Percentiles rank a stretch among this genome's conserved stretches.
These are phyloP conservation scores for Drosophila merina DNA, from an alignment of 2,888 invertebrate species.

Conservation along the genomic window DNA sequence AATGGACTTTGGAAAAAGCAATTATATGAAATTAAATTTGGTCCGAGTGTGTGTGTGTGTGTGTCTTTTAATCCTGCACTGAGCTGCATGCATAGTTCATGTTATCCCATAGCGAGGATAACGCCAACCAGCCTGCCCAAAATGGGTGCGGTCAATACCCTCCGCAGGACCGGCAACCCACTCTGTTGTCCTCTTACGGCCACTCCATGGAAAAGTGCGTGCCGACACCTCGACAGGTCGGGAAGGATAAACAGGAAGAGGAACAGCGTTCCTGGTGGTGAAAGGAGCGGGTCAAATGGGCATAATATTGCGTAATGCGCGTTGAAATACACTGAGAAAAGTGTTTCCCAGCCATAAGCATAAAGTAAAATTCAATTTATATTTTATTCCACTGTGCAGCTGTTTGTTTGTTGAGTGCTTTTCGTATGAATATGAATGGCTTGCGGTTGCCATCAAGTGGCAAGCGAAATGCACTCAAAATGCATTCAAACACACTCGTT, in stretches of 20 bases:
- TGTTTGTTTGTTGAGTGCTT: constrained; percentile 65
- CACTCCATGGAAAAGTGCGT: constrained; percentile 61
- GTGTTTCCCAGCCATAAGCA: neutral
- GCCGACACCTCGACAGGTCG: constrained; percentile 69
- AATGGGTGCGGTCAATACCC: constrained; percentile 20
- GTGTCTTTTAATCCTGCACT: constrained; percentile 63
- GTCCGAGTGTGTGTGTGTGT: constrained; percentile 39
- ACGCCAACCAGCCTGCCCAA: constrained; percentile 2
- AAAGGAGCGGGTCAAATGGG: constrained; percentile 5
- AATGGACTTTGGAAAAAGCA: constrained; percentile 78
- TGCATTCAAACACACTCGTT: constrained; percentile 47
- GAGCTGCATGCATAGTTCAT: constrained; percentile 77
- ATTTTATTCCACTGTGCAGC: constrained; percentile 7
- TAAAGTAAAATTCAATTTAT: neutral
- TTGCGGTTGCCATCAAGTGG: constrained; percentile 75
- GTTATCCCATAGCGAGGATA: constrained; percentile 60
- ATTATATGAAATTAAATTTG: constrained; percentile 78
- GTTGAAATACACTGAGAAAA: constrained; percentile 9
- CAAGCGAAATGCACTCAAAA: constrained; percentile 44
- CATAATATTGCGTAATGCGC: constrained; percentile 30
- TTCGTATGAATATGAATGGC: constrained; percentile 77
- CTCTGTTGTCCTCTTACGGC: neutral
- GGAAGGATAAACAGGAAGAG: constrained; percentile 49
- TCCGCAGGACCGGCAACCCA: neutral
- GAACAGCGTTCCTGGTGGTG: constrained; percentile 48